phyloP scores from a whole-genome alignment of 1,140 invertebrate genomes.

The Drosophila truncata region DNA sequence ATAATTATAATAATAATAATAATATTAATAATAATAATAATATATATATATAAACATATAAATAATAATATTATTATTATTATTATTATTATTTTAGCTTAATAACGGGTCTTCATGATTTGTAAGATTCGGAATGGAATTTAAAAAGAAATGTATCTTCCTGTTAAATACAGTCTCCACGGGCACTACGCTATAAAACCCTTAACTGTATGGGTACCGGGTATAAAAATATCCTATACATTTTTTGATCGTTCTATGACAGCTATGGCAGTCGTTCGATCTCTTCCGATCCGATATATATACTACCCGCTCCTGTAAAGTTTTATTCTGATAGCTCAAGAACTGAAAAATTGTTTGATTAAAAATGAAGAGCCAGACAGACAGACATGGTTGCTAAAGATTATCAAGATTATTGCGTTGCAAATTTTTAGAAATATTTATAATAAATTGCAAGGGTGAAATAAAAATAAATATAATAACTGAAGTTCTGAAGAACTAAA shows the following conservation, averaged over 20 bases:
- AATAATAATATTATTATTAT: no score
- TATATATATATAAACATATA: no score
- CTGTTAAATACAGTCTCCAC: neutral
- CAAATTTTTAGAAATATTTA: neutral
- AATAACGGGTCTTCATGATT: neutral
- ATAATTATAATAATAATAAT: no score
- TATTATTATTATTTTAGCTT: no score
- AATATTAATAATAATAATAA: no score
- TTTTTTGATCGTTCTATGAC: no score
- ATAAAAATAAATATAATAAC: neutral
- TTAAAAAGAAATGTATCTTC: neutral
- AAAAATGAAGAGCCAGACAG: neutral
- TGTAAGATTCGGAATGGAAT: neutral
- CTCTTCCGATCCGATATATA: neutral
- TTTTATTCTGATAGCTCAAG: neutral
- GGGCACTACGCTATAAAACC: neutral
- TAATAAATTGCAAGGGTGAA: neutral
- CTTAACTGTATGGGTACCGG: no score
- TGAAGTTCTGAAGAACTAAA: neutral
- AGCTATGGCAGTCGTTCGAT: neutral
- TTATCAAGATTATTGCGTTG: neutral
- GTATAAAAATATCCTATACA: no score
- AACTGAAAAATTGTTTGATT: neutral
- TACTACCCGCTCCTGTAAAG: neutral
- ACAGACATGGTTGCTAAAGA: neutral